phyloP scores from a whole-genome alignment of 2,113 vertebrate genomes.

The Acrocephalus kingi region DNA sequence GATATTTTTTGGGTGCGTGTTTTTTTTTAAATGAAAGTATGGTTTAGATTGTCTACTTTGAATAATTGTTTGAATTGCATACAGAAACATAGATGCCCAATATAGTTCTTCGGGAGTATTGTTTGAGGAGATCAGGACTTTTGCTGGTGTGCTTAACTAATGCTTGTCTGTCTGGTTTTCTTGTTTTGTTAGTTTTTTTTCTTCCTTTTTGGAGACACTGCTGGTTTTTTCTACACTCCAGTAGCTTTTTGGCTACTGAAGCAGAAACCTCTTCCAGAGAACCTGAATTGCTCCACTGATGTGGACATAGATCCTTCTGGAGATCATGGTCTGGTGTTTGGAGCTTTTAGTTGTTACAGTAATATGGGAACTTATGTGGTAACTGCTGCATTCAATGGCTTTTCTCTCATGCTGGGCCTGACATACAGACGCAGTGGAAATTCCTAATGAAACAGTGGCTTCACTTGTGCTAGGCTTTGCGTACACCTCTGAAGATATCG shows the following conservation, averaged over 20 bases:
- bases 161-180: neutral
- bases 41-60: neutral
- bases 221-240: fast-evolving
- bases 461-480: neutral
- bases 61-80: neutral
- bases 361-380: fast-evolving
- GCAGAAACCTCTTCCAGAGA: neutral
- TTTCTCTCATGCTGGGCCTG: neutral
- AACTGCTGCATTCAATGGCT: neutral
- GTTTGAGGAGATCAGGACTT: neutral
- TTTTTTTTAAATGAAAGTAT: neutral
- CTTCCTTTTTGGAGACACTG: neutral
- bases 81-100: neutral
- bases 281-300: neutral
- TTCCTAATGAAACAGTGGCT: neutral
- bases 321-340: neutral
- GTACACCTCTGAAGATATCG: fast-evolving
- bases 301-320: neutral
- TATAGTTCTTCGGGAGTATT: neutral
- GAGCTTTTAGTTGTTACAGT: neutral
- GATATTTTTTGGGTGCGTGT: neutral
- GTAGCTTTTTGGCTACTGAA: neutral
- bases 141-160: neutral
- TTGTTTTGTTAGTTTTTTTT: neutral
- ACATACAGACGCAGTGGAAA: neutral